Conservation (phyloP, 1,140 invertebrate species). For the Lepidotrigona ventralis region DNA sequence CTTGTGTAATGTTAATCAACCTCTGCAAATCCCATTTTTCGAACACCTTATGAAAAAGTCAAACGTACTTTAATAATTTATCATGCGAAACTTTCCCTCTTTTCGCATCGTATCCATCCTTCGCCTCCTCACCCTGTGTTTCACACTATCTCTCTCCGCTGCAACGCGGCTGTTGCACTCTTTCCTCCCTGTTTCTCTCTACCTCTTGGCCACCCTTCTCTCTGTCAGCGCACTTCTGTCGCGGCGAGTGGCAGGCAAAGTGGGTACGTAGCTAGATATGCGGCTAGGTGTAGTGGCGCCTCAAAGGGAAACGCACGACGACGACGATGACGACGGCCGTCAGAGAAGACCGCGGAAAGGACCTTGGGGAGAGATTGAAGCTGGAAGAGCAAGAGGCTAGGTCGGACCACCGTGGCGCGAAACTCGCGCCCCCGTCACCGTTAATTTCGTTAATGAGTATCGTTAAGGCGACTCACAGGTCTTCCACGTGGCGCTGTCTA, state of each 20-base stretch:
- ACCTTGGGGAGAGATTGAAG: conserved; percentile 31
- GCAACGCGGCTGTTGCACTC: neutral
- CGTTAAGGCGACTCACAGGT: neutral
- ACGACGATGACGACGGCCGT: neutral
- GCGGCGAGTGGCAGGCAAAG: conserved; percentile 35
- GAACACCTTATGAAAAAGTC: neutral
- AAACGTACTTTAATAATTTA: neutral
- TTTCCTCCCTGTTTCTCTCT: neutral
- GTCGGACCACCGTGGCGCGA: neutral
- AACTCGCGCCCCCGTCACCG: neutral
- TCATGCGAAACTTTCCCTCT: neutral
- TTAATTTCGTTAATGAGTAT: conserved; percentile 50
- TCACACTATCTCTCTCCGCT: neutral
- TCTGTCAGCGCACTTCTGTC: conserved; percentile 17
- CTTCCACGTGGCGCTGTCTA: neutral
- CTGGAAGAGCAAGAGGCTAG: conserved; percentile 34
- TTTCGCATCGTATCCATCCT: too few species aligned
- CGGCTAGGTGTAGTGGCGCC: conserved; percentile 21
- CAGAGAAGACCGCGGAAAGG: conserved; percentile 33
- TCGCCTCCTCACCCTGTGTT: neutral
- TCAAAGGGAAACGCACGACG: conserved; percentile 33
- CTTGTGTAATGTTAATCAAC: too few species aligned
- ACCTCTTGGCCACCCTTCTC: neutral
- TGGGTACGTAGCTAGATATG: conserved; percentile 44
- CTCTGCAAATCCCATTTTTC: neutral